Evolutionary conservation across 2,888 invertebrate species (phyloP), one percentile per base, ranked within the genome.

Genomic region (Uloborus plumipes): DNA sequence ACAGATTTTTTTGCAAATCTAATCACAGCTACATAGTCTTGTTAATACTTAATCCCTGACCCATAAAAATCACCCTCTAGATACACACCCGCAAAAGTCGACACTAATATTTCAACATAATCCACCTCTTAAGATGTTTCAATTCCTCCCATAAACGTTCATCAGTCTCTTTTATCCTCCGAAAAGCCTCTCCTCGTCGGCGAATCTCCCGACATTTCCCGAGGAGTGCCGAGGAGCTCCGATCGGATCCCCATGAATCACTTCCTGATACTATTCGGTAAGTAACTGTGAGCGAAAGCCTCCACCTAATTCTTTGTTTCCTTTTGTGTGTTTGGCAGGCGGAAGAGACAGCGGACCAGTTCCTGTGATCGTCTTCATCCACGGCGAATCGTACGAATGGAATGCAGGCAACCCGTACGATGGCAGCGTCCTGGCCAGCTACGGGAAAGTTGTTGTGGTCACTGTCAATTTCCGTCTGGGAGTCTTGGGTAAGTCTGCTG

Each of bases 381-480:
- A 98, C 87, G 98, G 98, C 0, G 98, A 98, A 89, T 96, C 96
- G 0, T 98, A 95, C 89, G 94, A 94, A 89, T 95, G 94, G 93
- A 95, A 95, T 88, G 93, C 94, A 70, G 95, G 94, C 86, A 95
- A 94, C 90, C 92, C 94, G 78, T 94, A 95, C 89, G 96, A 96
- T 90, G 96, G 95, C 86, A 94, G 95, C 87, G 94, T 95, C 82
- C 91, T 96, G 85, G 94, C 96, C 51, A 92, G 92, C 87, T 93
- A 93, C 86, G 93, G 93, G 74, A 93, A 93, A 88, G 92, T 97
- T 87, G 95, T 99, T 81, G 97, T 98, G 86, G 96, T 99, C 87
- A 98, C 98, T 66, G 93, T 99, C 88, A 99, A 99, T 92, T 99
- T 97, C 90, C 93, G 98, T 85, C 93, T 98, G 85, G 98, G 98